phyloP scores from a whole-genome alignment of 1,140 invertebrate genomes.

The Drosophila tropicalis region DNA sequence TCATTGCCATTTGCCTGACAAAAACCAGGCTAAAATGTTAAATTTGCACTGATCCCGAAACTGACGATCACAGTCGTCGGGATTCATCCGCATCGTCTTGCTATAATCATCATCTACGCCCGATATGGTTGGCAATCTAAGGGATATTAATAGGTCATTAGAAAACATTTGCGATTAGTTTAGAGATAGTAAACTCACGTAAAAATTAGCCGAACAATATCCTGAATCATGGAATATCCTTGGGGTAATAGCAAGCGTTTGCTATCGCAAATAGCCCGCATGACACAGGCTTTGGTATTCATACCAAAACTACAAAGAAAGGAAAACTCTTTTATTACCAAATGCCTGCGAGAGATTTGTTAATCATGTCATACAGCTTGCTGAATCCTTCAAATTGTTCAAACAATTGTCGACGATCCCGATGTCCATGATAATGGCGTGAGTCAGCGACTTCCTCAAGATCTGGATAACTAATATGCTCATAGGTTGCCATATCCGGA shows the following conservation, averaged over 20 bases:
- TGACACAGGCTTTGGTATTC: slow-evolving; percentile 65
- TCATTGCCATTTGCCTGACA: slow-evolving; percentile 55
- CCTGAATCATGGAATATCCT: slow-evolving; percentile 77
- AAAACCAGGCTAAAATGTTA: slow-evolving; percentile 58
- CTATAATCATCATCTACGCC: slow-evolving; percentile 75
- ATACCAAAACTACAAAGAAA: slow-evolving; percentile 55
- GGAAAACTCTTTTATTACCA: not conserved
- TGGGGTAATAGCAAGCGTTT: slow-evolving; percentile 65
- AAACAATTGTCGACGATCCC: slow-evolving; percentile 73
- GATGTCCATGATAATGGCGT: slow-evolving; percentile 62
- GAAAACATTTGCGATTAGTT: too few relatives aligned
- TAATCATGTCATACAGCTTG: slow-evolving; percentile 51
- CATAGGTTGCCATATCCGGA: slow-evolving; percentile 46
- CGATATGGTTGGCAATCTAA: slow-evolving; percentile 65
- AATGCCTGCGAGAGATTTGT: too few relatives aligned
- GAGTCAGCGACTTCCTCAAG: slow-evolving; percentile 31
- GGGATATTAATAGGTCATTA: not conserved
- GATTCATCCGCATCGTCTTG: slow-evolving; percentile 52
- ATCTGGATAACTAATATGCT: slow-evolving; percentile 46
- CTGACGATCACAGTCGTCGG: slow-evolving; percentile 54
- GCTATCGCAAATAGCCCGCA: slow-evolving; percentile 74
- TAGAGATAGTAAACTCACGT: slow-evolving; percentile 49
- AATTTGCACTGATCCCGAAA: slow-evolving; percentile 50
- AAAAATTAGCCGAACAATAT: slow-evolving; percentile 70
- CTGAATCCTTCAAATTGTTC: slow-evolving; percentile 66